Evolutionary conservation across 2,113 vertebrate genomes (phyloP).

Genomic region (Regulus satrapa): DNA sequence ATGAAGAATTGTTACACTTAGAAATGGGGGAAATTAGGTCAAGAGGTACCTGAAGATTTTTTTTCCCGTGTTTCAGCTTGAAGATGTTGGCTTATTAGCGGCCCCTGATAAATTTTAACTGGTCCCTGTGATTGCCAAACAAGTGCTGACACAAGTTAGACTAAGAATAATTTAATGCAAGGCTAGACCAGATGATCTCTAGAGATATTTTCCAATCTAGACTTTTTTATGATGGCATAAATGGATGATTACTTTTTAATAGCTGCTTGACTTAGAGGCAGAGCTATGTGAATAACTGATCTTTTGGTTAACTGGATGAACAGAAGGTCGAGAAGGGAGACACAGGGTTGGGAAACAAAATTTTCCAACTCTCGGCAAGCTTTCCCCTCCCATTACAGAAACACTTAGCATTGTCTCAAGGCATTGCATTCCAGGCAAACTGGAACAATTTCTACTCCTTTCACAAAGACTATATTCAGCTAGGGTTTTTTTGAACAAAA

Average conservation of each 20-base stretch:
- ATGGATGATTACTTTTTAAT: not conserved
- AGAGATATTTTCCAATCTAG: constrained; percentile 25
- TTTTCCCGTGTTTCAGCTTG: not conserved
- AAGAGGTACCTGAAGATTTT: not conserved
- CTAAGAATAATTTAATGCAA: constrained; percentile 25
- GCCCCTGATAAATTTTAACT: not conserved
- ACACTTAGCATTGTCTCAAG: not conserved
- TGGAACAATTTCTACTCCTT: not conserved
- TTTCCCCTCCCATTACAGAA: not conserved
- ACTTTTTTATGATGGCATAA: not conserved
- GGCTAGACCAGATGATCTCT: constrained; percentile 16
- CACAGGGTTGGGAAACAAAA: not conserved
- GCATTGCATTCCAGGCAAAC: not conserved
- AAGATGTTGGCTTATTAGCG: not conserved
- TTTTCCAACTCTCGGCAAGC: not conserved
- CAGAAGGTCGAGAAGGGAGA: not conserved
- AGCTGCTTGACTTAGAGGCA: not conserved
- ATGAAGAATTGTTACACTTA: not conserved
- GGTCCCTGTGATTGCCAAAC: not conserved
- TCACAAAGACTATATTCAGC: constrained; percentile 16
- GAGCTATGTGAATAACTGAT: not conserved
- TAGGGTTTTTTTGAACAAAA: constrained; percentile 25
- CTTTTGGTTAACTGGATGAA: not conserved
- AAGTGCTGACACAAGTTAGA: not conserved
- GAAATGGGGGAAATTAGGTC: not conserved